Base-by-base conservation (phyloP, 2,113 vertebrate genomes). In the Murina feae region DNA sequence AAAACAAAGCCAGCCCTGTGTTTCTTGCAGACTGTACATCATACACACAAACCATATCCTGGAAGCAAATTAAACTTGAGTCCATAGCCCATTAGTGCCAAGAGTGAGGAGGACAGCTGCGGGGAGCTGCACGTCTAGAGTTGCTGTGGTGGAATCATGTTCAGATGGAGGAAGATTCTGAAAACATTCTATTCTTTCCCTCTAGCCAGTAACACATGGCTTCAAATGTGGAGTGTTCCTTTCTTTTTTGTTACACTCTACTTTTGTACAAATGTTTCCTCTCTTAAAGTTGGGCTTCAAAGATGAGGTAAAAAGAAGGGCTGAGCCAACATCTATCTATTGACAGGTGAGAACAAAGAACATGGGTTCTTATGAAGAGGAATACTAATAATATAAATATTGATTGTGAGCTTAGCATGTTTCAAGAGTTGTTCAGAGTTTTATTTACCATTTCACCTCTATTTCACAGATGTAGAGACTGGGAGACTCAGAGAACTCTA, bases 21-120 rank as follows among this genome's bases (percentile, higher is more conserved):
- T 96, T 95, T 86, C 83, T 82, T 60, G 47, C 35, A 78, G 79
- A 79, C 32, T 72, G 32, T 79, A 84, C 30, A 91, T 93, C 35
- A 91, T 14, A 89, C 8, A 49, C 30, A 91, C 47, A 89, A 51
- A 89, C 89, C 30, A 79, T 21, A 89, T 37, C 69, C 74, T 71
- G 9, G 53, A 89, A 89, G 37, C 35, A 91, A 93, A 74, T 80
- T 88, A 71, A 69, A n/a, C 28, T 79, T 18, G 18, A 89, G 74
- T 83, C 78, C 68, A 65, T 20, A 94, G 35, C n/a, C 71, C 55
- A 4, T 92, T n/a, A 66, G 9, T 44, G 21, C 74, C 18, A 51
- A 92, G 89, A 78, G 13, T 23, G 49, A 12, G 39, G 63, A 39
- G 58, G 53, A 72, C 87, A 90, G 82, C 58, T 21, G 17, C 17